Evolutionary conservation across 2,113 vertebrate genomes (phyloP).

Genomic region (Engystomops pustulosus): DNA sequence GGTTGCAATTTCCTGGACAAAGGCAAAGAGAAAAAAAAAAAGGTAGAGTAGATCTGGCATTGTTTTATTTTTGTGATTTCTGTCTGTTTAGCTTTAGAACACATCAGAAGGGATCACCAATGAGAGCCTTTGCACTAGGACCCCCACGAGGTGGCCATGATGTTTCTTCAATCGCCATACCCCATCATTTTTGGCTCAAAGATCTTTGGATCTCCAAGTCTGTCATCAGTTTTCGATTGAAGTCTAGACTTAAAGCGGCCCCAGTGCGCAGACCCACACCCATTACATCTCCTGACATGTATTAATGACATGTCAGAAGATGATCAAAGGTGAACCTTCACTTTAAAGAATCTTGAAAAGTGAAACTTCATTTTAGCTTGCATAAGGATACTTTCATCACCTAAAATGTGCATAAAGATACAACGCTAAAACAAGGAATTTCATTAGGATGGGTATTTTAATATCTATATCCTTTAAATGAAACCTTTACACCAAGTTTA

Average conservation of each 20-base stretch:
- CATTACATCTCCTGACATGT: not conserved
- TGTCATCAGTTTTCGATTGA: not conserved
- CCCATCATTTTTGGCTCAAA: not conserved
- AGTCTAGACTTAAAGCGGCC: not conserved
- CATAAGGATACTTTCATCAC: not conserved
- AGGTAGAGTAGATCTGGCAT: not conserved
- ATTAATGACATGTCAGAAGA: not conserved
- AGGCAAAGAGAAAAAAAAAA: not conserved
- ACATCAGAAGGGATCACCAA: not conserved
- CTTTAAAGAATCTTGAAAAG: slow-evolving; percentile 18
- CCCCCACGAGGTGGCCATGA: not conserved
- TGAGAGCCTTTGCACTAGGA: not conserved
- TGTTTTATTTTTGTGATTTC: not conserved
- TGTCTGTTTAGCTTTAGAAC: not conserved
- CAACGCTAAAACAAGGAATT: not conserved
- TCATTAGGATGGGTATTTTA: not conserved
- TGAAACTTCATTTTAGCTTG: not conserved
- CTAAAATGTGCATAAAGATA: not conserved
- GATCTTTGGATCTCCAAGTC: not conserved
- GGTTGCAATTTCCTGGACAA: no score
- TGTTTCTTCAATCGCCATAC: not conserved
- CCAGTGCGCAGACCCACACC: not conserved
- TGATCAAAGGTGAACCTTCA: slow-evolving; percentile 8
- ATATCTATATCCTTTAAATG: not conserved
- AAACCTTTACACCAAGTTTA: not conserved